Percentiles rank a stretch among this genome's conserved stretches.
Conservation (phyloP, 2,113 vertebrate genomes). For the Phyllostomus hastatus region DNA sequence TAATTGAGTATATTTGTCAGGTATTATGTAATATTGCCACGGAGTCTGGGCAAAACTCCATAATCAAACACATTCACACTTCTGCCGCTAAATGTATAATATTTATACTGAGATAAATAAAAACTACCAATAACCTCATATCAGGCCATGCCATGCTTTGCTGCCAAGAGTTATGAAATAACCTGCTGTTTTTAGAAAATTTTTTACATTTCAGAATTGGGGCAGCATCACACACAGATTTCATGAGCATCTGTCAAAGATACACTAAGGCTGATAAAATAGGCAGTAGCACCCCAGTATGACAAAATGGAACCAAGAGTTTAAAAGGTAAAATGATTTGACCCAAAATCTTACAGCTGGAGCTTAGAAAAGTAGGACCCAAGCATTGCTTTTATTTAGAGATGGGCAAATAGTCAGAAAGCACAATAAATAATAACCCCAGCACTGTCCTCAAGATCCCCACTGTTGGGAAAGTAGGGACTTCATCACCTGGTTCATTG, state of each 20-base stretch:
- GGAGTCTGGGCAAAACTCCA: background rate
- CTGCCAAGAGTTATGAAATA: conserved; percentile 37
- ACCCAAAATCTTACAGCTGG: background rate
- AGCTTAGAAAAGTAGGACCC: background rate
- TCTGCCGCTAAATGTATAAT: background rate
- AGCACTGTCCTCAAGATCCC: background rate
- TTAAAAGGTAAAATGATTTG: background rate
- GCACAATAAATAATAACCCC: background rate
- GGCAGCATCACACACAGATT: background rate
- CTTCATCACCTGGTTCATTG: background rate
- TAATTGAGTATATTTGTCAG: background rate
- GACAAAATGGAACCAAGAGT: background rate
- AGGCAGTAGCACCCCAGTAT: background rate
- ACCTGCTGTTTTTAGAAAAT: background rate
- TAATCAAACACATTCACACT: conserved; percentile 28
- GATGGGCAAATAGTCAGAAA: background rate
- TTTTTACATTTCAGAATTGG: background rate
- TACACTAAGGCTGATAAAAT: background rate
- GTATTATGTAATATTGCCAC: background rate
- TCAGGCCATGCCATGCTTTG: background rate
- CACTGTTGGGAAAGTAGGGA: background rate
- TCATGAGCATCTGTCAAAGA: background rate
- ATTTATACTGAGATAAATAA: conserved; percentile 28
- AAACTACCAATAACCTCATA: background rate
- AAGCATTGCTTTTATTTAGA: background rate